Percentiles rank a stretch among this genome's conserved stretches.
phyloP scores from a whole-genome alignment of 2,888 invertebrate genomes.

The Spatulosminthurus flaviceps region DNA sequence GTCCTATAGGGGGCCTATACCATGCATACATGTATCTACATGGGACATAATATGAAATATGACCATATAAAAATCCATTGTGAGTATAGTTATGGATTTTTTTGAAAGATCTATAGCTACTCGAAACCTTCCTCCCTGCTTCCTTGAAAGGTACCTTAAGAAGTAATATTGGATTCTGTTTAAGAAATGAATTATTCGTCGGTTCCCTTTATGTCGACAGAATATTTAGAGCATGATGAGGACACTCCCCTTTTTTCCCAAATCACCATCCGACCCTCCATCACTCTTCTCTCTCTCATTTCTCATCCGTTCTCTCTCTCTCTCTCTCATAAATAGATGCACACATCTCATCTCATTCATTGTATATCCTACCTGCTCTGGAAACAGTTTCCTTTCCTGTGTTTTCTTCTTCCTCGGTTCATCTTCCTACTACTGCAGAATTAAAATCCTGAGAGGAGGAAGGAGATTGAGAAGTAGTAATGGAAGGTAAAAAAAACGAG shows the following conservation, averaged over 20 bases:
- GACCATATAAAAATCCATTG: no score
- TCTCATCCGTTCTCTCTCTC: slow-evolving; percentile 18
- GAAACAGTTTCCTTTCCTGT: no score
- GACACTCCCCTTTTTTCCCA: slow-evolving; percentile 41
- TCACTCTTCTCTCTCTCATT: slow-evolving; percentile 32
- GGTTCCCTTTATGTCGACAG: slow-evolving; percentile 44
- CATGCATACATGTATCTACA: no score
- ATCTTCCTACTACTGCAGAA: background rate
- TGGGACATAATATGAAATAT: no score
- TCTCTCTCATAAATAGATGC: slow-evolving; percentile 1
- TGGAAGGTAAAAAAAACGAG: no score
- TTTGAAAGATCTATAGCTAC: background rate
- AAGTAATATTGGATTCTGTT: slow-evolving; percentile 46
- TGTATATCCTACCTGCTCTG: no score
- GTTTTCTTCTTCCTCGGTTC: no score
- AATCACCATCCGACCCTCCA: slow-evolving; percentile 41
- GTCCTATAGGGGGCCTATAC: no score
- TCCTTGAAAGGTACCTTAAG: slow-evolving; percentile 32
- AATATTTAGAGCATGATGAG: slow-evolving; percentile 45
- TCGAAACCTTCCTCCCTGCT: background rate
- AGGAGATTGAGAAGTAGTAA: no score
- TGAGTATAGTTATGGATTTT: background rate
- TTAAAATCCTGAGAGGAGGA: background rate
- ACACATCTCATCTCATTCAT: background rate
- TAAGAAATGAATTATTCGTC: slow-evolving; percentile 47